A percentile compares a stretch with the other conserved stretches of the same genome.
Conservation (phyloP, 2,113 vertebrate genomes). For the Columbina picui region DNA sequence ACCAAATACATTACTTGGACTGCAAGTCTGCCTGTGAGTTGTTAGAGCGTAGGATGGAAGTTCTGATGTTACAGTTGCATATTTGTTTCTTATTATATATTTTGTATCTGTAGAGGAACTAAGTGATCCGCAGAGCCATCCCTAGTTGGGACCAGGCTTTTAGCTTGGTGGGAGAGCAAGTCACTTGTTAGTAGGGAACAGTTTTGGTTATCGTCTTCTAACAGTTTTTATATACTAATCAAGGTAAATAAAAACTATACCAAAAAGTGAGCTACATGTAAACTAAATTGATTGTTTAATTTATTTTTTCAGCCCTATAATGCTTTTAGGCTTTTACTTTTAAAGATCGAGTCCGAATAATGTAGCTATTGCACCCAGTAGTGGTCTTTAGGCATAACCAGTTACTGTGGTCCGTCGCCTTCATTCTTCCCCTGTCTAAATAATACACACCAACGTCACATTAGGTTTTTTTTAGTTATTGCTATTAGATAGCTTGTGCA, state of each 20-base stretch:
- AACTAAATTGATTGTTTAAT: neutral
- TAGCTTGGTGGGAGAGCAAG: neutral
- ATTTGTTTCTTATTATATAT: neutral
- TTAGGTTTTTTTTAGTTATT: neutral
- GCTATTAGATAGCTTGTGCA: neutral
- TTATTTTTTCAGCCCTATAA: neutral
- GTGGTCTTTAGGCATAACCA: neutral
- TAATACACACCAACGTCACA: rapidly evolving
- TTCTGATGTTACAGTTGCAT: neutral
- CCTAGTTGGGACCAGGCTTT: neutral
- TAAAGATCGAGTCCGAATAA: neutral
- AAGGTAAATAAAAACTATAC: neutral
- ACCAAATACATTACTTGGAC: neutral
- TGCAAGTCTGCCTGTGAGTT: neutral
- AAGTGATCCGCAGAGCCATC: neutral
- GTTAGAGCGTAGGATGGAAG: neutral
- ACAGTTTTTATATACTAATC: neutral
- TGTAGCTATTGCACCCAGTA: neutral
- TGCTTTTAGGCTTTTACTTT: neutral
- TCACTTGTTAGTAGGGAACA: neutral
- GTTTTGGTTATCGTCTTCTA: neutral
- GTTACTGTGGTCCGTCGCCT: neutral
- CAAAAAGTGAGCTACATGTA: neutral
- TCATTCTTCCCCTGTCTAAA: neutral
- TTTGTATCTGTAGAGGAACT: neutral